phyloP scores from a whole-genome alignment of 2,888 invertebrate species.

The Tetheella fluctuosa region DNA sequence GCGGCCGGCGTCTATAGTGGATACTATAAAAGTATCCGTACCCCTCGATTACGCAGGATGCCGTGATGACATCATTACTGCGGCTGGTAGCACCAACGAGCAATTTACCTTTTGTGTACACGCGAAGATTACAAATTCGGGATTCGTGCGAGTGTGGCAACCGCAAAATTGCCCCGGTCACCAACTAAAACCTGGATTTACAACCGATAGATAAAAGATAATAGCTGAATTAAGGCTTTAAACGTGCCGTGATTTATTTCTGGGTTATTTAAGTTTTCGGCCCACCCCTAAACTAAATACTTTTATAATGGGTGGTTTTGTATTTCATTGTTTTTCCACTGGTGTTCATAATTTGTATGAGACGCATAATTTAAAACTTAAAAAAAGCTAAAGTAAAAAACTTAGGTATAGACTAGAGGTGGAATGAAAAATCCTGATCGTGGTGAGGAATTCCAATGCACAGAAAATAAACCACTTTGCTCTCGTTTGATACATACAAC shows the following conservation, averaged over 20 bases:
- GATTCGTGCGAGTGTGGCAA: conserved; percentile 31
- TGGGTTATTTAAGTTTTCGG: conserved; percentile 6
- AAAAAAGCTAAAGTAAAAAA: too few species aligned
- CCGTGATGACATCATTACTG: conserved; percentile 71
- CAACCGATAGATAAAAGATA: conserved; percentile 17
- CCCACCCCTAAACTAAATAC: neutral
- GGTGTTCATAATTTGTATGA: too few species aligned
- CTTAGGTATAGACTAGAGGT: too few species aligned
- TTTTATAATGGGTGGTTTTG: neutral
- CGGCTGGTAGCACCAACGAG: conserved; percentile 65
- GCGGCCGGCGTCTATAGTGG: conserved; percentile 29
- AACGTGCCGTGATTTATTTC: conserved; percentile 12
- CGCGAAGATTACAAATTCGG: conserved; percentile 66
- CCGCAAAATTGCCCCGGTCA: conserved; percentile 24
- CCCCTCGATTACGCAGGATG: conserved; percentile 61
- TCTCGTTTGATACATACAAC: too few species aligned
- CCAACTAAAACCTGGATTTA: conserved; percentile 16
- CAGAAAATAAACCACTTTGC: too few species aligned
- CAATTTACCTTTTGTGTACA: conserved; percentile 69
- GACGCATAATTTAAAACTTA: too few species aligned
- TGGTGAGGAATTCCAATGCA: too few species aligned
- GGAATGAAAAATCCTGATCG: too few species aligned
- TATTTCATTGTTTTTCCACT: neutral
- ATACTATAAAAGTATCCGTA: conserved; percentile 53
- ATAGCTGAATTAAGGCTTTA: conserved; percentile 13